Base-by-base conservation (phyloP, 1,140 invertebrate genomes). In the Plodia interpunctella region DNA sequence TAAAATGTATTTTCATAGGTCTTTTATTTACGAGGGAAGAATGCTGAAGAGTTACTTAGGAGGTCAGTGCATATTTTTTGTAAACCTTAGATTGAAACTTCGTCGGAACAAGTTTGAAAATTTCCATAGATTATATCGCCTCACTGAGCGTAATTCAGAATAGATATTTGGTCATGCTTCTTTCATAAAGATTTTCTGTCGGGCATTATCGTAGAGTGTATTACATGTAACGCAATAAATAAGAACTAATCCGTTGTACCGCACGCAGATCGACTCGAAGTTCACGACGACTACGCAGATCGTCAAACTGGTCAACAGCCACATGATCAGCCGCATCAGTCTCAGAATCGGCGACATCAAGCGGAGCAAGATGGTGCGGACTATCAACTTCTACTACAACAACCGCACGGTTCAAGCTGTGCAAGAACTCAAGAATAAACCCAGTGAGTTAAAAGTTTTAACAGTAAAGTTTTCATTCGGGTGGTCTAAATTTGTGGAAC, bases 231-330 rank as follows among this genome's bases (percentile, higher is more conserved):
- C 38, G 15, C 38, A 17, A 44, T 44, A 15, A 44, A 44, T 75
- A 72, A 78, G 73, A 66, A 65, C 75, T 80, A 70, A 76, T 71
- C 65, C 66, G 67, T 64, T 68, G 62, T 71, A 72, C 63, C 54
- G 53, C 38, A 64, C 75, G 63, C 79, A 90, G 91, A 94, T 97
- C 38, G 98, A 99, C 90, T 98, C 97, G 0, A 97, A 99, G 90
- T 99, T 98, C 80, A 99, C 98, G 0, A 99, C 98, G 0, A 98
- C 96, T 2, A 98, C 97, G 2, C 98, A 99, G 90, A 98, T 99
- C 55, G 97, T 99, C 0, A 99, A 99, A 90, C 90, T 99, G 51
- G 94, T 98, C 28, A 96, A 96, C 52, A 97, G 97, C 80, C 97
- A 99, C 78, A 98, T 96, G 55, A 98, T 99, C 55, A 98, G 97